Base-by-base conservation (phyloP, 2,888 invertebrate species). In the Cybosia mesomella region DNA sequence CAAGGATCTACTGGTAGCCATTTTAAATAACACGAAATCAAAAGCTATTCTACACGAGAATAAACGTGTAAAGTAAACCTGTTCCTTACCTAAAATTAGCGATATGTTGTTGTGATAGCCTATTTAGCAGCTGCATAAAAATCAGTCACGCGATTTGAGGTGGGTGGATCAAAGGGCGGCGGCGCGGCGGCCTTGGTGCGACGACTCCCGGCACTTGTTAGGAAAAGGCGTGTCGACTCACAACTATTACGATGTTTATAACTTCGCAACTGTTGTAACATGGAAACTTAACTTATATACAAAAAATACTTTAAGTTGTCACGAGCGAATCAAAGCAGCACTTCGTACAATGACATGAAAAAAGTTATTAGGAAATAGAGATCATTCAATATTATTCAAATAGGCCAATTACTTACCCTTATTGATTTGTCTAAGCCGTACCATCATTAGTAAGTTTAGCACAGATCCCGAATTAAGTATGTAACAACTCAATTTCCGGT, bases 151-250 rank as follows among this genome's bases (percentile, higher is more conserved):
- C 92, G 91, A 92, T 90, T 89, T 91, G 89, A 92, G 92, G 95
- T 95, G 95, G 94, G 95, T 95, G 94, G 95, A 94, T 94, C 94
- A 92, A 94, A 94, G 94, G 94, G 94, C 94, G 94, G 94, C 94
- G 83, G 93, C 91, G 92, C 94, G 84, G 93, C 91, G 92, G 87
- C 93, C 93, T 94, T 93, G 94, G 91, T 91, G 89, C 88, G 91
- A 92, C 94, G 91, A 94, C 93, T 94, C 94, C 92, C 92, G 94
- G 90, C 92, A 93, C 92, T 94, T 94, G 93, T 94, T 94, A 95
- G 92, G 92, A 92, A 95, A 94, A 95, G 95, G 95, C 95, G 95
- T 94, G 95, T 94, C 95, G 89, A 90, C 89, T 90, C 86, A 87
- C 86, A 90, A 92, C 91, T 91, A 91, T 86, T 87, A 87, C 82